phyloP scores from a whole-genome alignment of 2,113 vertebrate genomes.

The mouse (Mus musculus) region GRCm39 chr9:94229501-94230000 shows the following conservation, averaged over 20 bases:
- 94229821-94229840: neutral
- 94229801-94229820: neutral
- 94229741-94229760: neutral
- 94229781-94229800: neutral
- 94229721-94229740: neutral
- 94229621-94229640: neutral
- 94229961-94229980: neutral
- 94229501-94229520: neutral
- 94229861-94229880: neutral
- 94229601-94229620: neutral
- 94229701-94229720: neutral
- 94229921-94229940: neutral
- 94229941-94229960: neutral
- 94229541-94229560: neutral
- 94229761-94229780: neutral
- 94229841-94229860: neutral
- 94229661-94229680: neutral
- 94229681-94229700: neutral
- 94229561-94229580: neutral
- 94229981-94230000: neutral
- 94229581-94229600: neutral
- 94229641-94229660: neutral
- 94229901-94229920: neutral
- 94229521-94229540: neutral
- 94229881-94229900: neutral